phyloP scores from a whole-genome alignment of 2,797 vertebrate species.

The Miichthys miiuy region DNA sequence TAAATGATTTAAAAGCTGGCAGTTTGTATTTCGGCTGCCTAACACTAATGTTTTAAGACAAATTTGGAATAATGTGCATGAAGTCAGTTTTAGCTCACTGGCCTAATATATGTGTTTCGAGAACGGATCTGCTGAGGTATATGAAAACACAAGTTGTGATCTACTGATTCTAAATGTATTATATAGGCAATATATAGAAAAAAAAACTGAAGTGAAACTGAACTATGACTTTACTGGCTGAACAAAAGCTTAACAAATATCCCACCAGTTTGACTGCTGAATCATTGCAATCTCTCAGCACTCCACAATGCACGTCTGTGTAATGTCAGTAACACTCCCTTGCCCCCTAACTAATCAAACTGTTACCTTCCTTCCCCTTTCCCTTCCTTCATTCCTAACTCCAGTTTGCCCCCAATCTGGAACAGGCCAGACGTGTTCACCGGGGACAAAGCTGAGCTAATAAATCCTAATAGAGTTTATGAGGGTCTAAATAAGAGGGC shows the following conservation, averaged over 20 bases:
- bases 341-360: constrained; percentile 58
- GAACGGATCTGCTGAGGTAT: background rate
- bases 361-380: constrained; percentile 41
- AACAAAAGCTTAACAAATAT: constrained; percentile 25
- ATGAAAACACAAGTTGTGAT: background rate
- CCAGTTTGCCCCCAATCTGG: constrained; percentile 53
- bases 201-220: background rate
- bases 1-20: background rate
- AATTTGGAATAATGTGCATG: background rate
- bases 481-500: constrained; percentile 74
- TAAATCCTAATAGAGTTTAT: constrained; percentile 80
- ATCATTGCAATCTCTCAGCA: constrained; percentile 39
- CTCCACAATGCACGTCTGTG: constrained; percentile 49
- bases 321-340: constrained; percentile 51
- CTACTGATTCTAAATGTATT: background rate
- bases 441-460: constrained; percentile 71
- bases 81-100: background rate
- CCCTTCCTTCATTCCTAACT: constrained; percentile 44
- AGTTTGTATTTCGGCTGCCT: background rate
- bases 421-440: constrained; percentile 66
- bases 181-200: background rate
- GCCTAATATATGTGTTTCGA: background rate
- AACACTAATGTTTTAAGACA: background rate
- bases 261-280: constrained; percentile 23
- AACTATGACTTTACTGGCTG: constrained; percentile 1